Conservation (phyloP, 2,888 invertebrate species). For the Leptinotarsa peninsularis region DNA sequence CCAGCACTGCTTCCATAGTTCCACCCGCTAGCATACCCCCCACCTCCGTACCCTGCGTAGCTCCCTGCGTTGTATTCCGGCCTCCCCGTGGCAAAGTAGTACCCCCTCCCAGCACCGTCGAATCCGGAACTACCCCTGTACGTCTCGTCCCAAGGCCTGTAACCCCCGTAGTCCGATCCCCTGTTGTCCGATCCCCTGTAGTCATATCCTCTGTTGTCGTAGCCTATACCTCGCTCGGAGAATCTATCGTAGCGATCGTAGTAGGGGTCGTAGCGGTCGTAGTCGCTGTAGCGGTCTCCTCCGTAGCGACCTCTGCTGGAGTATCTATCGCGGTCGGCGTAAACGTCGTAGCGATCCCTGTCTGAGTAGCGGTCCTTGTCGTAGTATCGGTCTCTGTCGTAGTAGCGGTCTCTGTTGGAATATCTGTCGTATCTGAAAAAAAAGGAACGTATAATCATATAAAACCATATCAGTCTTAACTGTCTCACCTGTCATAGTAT, state of each 20-base stretch:
- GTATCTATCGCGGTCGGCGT: constrained; percentile 36
- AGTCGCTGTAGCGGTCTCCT: constrained; percentile 24
- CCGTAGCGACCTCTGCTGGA: constrained; percentile 32
- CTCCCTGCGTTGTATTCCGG: constrained; percentile 64
- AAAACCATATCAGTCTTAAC: too few species aligned
- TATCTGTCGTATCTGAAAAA: constrained; percentile 40
- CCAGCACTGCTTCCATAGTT: constrained; percentile 52
- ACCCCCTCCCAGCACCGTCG: constrained; percentile 72
- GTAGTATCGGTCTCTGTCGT: constrained; percentile 35
- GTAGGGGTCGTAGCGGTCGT: constrained; percentile 46
- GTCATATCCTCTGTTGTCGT: constrained; percentile 63
- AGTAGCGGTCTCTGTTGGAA: constrained; percentile 34
- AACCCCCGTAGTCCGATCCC: constrained; percentile 63
- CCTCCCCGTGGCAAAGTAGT: constrained; percentile 71
- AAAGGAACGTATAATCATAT: not conserved
- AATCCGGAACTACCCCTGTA: constrained; percentile 74
- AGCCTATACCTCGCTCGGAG: constrained; percentile 55
- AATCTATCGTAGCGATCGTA: constrained; percentile 52
- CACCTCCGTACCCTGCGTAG: constrained; percentile 38
- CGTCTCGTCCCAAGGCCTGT: constrained; percentile 72
- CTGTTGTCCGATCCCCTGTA: constrained; percentile 67
- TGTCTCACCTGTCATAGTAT: constrained; percentile 33
- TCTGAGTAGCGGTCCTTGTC: constrained; percentile 45
- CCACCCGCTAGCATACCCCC: constrained; percentile 54
- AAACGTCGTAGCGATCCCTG: constrained; percentile 46